Base-by-base conservation (phyloP, 2,113 vertebrate genomes). In the Alces alces region DNA sequence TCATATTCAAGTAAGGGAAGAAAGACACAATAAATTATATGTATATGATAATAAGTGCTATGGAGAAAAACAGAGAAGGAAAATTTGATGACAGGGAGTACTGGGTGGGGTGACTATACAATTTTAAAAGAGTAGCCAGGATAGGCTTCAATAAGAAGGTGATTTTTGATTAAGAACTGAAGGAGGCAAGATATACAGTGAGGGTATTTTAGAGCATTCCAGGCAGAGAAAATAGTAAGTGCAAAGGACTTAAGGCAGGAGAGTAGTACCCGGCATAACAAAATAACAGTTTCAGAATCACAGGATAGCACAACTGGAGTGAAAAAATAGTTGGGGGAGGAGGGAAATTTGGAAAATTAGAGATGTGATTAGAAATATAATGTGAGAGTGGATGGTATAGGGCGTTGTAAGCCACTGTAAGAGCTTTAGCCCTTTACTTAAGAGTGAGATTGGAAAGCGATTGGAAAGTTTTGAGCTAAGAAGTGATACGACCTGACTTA, bases 41-140 rank as follows among this genome's bases (percentile, higher is more conserved):
- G 6, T 93, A 88, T 55, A 76, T 54, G 17, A 54, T 86, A 86
- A 28, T 73, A 94, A 95, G 25, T 88, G 60, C 86, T 58, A 70
- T 55, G 50, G 30, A 93, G 60, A 95, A 95, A 96, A 86, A 89
- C n/a, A 66, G 88, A 90, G 17, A 43, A 95, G 73, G 43, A 90
- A 85, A 96, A 89, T 88, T 47, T 92, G 66, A 89, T 76, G 39
- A 76, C 39, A 27, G 70, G 39, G 30, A 89, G 15, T 55, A 30
- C 23, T 96, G n/a, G 64, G 30, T 96, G 23, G 27, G 12, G 47
- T 90, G 16, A 76, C 58, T 36, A 14, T 76, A 87, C 6, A 61
- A 70, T 89, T 91, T 83, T 73, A 92, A 70, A 85, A 96, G 73
- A 84, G 13, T 14, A 93, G 27, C 28, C 45, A 76, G 91, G 76